A percentile compares a stretch with the other conserved stretches of the same genome.
Conservation (phyloP, 2,113 vertebrate species). For the Catharus minimus region DNA sequence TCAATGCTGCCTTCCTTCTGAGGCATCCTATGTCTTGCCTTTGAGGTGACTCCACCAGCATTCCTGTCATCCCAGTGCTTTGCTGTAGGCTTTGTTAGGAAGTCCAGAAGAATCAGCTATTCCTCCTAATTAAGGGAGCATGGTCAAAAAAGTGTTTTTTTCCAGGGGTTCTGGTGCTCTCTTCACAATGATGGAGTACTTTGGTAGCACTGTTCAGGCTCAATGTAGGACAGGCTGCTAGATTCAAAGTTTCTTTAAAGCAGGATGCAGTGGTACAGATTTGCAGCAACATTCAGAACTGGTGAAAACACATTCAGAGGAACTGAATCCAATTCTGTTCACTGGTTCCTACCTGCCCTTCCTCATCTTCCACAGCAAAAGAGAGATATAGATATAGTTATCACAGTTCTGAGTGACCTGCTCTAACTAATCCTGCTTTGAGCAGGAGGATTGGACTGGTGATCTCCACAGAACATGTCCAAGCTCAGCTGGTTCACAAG, state of each 20-base stretch:
- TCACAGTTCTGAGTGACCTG: not conserved
- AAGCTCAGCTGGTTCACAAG: not conserved
- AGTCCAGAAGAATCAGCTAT: not conserved
- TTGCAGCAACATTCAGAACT: not conserved
- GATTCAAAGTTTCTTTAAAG: not conserved
- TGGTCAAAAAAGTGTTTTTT: fast-evolving
- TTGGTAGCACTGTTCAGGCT: not conserved
- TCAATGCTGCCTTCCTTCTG: not conserved
- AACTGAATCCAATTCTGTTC: not conserved
- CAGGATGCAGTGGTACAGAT: not conserved
- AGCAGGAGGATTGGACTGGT: not conserved
- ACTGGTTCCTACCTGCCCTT: not conserved
- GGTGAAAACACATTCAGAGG: not conserved
- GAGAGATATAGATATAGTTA: not conserved
- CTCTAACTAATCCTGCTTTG: not conserved
- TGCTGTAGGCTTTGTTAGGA: not conserved
- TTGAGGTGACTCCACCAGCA: not conserved
- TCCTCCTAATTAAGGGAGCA: not conserved
- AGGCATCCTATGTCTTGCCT: not conserved
- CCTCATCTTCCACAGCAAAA: not conserved
- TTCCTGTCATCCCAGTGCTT: not conserved
- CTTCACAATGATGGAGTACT: not conserved
- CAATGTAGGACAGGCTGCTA: not conserved
- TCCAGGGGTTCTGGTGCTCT: not conserved
- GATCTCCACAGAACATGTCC: not conserved